Base-by-base conservation (phyloP, 2,888 invertebrate genomes). In the Caenorhabditis sulstoni region DNA sequence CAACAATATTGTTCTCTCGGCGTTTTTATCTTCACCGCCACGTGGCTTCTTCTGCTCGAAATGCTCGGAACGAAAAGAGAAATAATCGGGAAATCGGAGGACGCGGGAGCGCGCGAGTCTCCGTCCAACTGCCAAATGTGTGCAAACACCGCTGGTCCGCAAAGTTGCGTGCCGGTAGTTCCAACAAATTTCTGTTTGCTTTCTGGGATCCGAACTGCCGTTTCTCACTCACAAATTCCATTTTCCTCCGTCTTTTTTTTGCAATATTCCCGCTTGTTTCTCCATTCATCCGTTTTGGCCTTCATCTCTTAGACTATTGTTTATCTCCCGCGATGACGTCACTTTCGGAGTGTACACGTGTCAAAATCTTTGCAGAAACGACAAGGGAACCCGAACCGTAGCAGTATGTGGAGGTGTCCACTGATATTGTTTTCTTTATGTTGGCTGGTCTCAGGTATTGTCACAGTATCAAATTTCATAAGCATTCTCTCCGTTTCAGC, bases 121-220 rank as follows among this genome's bases (percentile, higher is more conserved):
- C 49, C 57, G 68, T 59, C 23, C 23, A 37, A 14, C 23, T 12
- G 52, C 52, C 35, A 52, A 68, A 44, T 70, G 61, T 70, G 44
- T 53, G 70, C 70, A 70, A 53, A 70, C 70, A 70, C 70, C 11
- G 18, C 39, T 11, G 20, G 68, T 61, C 70, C 53, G 68, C 70
- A 70, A 70, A 35, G 44, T 53, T 18, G 35, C 61, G 37, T 44
- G 35, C 45, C 53, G 29, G 29, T 22, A 70, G 59, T 70, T 70
- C 70, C 70, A 70, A 70, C 70, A 16, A 20, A 53, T 68, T 52
- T 70, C 59, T 70, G 22, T 57, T 64, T 64, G 62, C 64, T 62
- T 55, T 57, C 71, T 29, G 29, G 39, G 62, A 44, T 50, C 47
- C 14, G 16, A 37, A 57, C 53, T 50, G 18, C 44, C n/a, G 18